These are phyloP conservation scores for Amphiprion ocellaris DNA, from an alignment of 2,113 vertebrate species.

Conservation along the genomic window DNA sequence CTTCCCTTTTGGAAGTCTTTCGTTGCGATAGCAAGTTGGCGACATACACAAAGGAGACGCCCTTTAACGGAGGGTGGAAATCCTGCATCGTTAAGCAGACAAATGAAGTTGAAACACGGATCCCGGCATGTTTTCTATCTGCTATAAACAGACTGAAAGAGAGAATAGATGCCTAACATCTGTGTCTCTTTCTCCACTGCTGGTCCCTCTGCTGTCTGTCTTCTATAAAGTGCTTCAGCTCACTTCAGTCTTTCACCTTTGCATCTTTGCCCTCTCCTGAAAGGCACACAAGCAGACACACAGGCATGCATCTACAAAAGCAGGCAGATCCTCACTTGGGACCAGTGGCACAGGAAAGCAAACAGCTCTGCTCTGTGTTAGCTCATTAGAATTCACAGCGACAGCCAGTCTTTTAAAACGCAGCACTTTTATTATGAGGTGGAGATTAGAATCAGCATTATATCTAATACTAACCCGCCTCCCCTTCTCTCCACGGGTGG, in stretches of 20 bases:
- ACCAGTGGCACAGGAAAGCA: constrained; percentile 56
- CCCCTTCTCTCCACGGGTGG: constrained; percentile 54
- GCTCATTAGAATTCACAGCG: constrained; percentile 64
- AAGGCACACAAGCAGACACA: constrained; percentile 24
- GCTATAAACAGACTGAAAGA: constrained; percentile 41
- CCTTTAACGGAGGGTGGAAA: constrained; percentile 34
- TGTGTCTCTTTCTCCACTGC: constrained; percentile 29
- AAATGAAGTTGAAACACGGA: constrained; percentile 57
- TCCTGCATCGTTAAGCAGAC: constrained; percentile 45
- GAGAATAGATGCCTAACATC: constrained; percentile 44
- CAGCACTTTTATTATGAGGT: constrained; percentile 65
- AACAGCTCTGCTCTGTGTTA: constrained; percentile 55
- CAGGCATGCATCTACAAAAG: constrained; percentile 25
- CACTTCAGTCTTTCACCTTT: constrained; percentile 39
- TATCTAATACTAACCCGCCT: constrained; percentile 52
- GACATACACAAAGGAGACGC: constrained; percentile 38
- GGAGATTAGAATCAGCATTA: constrained; percentile 69
- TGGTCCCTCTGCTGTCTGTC: constrained; percentile 28
- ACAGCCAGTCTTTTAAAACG: constrained; percentile 54
- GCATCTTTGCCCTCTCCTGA: constrained; percentile 44
- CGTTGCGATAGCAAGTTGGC: constrained; percentile 23
- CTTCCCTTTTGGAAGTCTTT: constrained; percentile 3
- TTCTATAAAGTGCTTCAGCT: constrained; percentile 34
- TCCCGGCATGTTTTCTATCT: constrained; percentile 50
- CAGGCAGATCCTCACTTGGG: constrained; percentile 35